Percentiles rank a stretch among this genome's conserved stretches.
Evolutionary conservation across 2,888 invertebrate species (phyloP).

Genomic region (Sinohyriopsis cumingii): DNA sequence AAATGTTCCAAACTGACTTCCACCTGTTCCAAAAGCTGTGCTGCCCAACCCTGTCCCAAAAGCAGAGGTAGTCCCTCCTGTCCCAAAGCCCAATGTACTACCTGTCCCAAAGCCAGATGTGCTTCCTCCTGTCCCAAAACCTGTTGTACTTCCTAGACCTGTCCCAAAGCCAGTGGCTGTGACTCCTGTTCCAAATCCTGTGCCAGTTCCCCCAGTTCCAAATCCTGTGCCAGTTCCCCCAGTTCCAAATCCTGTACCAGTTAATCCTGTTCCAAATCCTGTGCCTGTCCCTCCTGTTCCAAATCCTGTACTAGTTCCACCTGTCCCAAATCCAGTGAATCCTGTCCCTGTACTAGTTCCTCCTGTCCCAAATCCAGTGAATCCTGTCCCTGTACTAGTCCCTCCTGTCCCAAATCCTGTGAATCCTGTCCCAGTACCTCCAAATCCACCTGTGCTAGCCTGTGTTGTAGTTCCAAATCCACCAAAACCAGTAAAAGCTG

Average conservation of each 20-base stretch:
- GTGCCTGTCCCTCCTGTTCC: not conserved
- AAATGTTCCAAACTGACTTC: not conserved
- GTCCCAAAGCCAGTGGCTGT: not conserved
- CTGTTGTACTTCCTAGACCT: not conserved
- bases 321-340: not conserved
- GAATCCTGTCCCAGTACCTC: conserved; percentile 1
- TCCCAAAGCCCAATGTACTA: conserved; percentile 12
- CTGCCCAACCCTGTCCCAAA: conserved; percentile 10
- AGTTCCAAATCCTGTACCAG: conserved; percentile 12
- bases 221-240: not conserved
- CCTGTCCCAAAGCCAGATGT: conserved; percentile 8
- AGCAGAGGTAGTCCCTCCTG: conserved; percentile 7
- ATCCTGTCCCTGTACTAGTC: not conserved
- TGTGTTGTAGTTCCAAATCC: conserved; percentile 31
- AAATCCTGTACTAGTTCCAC: not conserved
- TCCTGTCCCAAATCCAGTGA: conserved; percentile 2
- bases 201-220: too few relatives aligned
- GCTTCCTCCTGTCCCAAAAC: conserved; percentile 18
- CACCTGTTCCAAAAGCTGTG: conserved; percentile 3
- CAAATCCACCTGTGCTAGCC: conserved; percentile 18
- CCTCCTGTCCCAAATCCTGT: not conserved
- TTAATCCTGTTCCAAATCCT: conserved; percentile 7
- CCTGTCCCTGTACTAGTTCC: not conserved
- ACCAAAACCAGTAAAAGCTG: conserved; percentile 40
- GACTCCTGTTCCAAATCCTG: not conserved